Percentiles rank a stretch among this genome's conserved stretches.
Conservation (phyloP, 2,113 vertebrate species). For the Notarius quadriscutis region DNA sequence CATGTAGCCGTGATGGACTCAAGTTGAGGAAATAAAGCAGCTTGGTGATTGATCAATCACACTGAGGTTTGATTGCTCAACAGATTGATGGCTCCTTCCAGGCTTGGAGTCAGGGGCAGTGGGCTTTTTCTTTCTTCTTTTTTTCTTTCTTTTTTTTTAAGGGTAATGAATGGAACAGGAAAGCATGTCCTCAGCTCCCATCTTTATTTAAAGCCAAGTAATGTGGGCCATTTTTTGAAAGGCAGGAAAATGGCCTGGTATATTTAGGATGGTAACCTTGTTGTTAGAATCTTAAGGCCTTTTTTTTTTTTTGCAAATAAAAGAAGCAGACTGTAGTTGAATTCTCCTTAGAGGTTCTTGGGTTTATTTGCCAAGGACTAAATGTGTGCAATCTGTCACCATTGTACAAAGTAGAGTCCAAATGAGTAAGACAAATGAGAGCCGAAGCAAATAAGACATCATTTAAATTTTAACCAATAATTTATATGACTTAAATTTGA, state of each 20-base stretch:
- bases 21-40: constrained; percentile 45
- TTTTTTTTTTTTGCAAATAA: background rate
- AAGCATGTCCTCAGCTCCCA: constrained; percentile 21
- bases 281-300: constrained; percentile 3
- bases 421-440: background rate
- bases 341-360: background rate
- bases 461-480: background rate
- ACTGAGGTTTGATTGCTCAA: constrained; percentile 48
- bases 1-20: constrained; percentile 34
- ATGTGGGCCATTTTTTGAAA: constrained; percentile 39
- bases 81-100: constrained; percentile 49
- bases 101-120: constrained; percentile 43
- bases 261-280: constrained; percentile 33
- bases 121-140: background rate
- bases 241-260: constrained; percentile 25
- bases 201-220: constrained; percentile 40
- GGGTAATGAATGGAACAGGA: constrained; percentile 44
- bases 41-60: constrained; percentile 52
- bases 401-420: background rate
- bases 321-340: background rate
- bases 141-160: constrained; percentile 23
- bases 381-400: background rate
- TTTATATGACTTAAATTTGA: background rate
- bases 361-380: background rate
- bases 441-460: background rate